phyloP scores from a whole-genome alignment of 2,113 vertebrate species.

The Colius striatus region DNA sequence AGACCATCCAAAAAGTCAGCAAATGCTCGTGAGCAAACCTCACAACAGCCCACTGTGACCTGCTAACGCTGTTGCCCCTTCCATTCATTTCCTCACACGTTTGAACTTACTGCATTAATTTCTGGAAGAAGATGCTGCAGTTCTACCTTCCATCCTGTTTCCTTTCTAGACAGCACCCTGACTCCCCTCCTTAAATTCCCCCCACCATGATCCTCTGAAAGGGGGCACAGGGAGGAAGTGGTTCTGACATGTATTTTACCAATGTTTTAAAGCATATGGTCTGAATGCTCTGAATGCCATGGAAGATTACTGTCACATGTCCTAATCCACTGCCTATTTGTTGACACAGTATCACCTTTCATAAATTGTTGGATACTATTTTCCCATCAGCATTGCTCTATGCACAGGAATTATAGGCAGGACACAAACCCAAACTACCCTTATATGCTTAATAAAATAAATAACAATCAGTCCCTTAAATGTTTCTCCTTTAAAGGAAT shows the following conservation, averaged over 20 bases:
- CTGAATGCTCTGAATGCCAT: constrained; percentile 18
- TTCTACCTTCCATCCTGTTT: background rate
- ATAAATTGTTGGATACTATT: constrained; percentile 60
- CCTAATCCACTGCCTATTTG: constrained; percentile 4
- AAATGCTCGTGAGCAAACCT: background rate
- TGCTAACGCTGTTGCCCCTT: background rate
- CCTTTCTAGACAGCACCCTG: background rate
- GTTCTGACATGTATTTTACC: constrained; percentile 40
- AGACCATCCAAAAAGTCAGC: background rate
- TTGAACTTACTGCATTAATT: background rate
- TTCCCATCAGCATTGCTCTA: constrained; percentile 33
- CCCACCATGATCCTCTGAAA: background rate
- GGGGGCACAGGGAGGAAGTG: background rate
- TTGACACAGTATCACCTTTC: constrained; percentile 62
- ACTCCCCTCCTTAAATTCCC: background rate
- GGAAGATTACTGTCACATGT: constrained; percentile 60
- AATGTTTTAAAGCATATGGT: constrained; percentile 59
- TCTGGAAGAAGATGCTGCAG: background rate
- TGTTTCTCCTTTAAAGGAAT: constrained; percentile 1
- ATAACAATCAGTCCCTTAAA: constrained; percentile 11
- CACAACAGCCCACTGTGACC: background rate
- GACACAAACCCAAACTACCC: constrained; percentile 40
- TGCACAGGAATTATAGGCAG: constrained; percentile 48
- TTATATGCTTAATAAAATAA: constrained; percentile 55
- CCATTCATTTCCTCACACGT: background rate